phyloP scores from a whole-genome alignment of 2,888 invertebrate genomes.

The Acanthosepion pharaonis region DNA sequence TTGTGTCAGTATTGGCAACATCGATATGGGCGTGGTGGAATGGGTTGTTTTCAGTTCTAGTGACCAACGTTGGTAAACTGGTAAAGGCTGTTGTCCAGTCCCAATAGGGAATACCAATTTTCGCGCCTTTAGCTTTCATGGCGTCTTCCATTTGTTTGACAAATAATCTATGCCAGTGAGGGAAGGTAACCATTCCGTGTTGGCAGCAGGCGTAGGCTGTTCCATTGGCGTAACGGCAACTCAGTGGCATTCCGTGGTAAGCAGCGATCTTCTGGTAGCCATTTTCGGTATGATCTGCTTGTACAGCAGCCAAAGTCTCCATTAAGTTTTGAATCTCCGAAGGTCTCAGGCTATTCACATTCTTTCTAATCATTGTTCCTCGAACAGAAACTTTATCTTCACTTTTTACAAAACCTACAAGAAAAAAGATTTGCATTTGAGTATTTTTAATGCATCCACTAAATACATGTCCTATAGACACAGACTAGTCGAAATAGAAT shows the following conservation, averaged over 20 bases:
- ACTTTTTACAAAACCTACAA: background rate
- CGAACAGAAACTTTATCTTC: background rate
- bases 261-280: slow-evolving; percentile 49
- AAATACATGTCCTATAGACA: too few species aligned
- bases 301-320: slow-evolving; percentile 51
- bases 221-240: slow-evolving; percentile 53
- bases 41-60: slow-evolving; percentile 48
- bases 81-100: slow-evolving; percentile 48
- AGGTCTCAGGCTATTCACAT: slow-evolving; percentile 52
- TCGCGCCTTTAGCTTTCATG: slow-evolving; percentile 38
- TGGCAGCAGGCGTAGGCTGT: slow-evolving; percentile 54
- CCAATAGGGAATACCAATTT: slow-evolving; percentile 49
- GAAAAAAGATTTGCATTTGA: background rate
- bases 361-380: slow-evolving; percentile 51
- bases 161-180: slow-evolving; percentile 57
- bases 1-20: slow-evolving; percentile 43
- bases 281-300: slow-evolving; percentile 49
- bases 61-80: slow-evolving; percentile 47
- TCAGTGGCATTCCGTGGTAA: slow-evolving; percentile 54
- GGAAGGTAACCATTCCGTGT: slow-evolving; percentile 57
- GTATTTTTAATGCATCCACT: background rate
- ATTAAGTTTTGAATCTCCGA: slow-evolving; percentile 52
- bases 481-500: too few species aligned
- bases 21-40: slow-evolving; percentile 45
- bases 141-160: slow-evolving; percentile 48